Evolutionary conservation across 2,888 invertebrate genomes (phyloP).

Genomic region (Meiosimyza platycephala): DNA sequence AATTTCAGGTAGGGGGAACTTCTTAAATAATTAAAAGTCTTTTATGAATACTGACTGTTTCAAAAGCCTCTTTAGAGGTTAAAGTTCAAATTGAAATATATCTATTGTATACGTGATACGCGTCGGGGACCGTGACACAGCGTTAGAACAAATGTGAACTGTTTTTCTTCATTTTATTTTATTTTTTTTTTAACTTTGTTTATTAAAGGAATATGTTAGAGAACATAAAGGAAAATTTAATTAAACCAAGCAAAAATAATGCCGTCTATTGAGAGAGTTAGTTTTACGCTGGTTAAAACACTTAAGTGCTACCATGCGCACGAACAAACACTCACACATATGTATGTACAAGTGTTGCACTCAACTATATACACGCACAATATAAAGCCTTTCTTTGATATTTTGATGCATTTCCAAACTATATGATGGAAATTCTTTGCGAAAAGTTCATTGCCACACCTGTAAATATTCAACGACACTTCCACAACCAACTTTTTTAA

Average conservation of each 20-base stretch:
- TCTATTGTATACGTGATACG: no score
- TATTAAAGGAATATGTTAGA: no score
- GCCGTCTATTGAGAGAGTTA: slow-evolving; percentile 26
- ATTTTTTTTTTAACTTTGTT: no score
- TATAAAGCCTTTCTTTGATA: slow-evolving; percentile 20
- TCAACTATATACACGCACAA: neutral
- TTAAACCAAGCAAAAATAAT: slow-evolving; percentile 27
- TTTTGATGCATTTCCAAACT: slow-evolving; percentile 21
- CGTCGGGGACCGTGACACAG: no score
- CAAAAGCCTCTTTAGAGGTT: slow-evolving; percentile 2
- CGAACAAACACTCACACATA: slow-evolving; percentile 14
- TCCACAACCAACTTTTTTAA: neutral
- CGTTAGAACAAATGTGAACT: no score
- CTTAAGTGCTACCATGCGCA: slow-evolving; percentile 11
- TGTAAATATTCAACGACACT: neutral
- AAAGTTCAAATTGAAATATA: neutral
- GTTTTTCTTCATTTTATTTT: no score
- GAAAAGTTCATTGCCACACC: slow-evolving; percentile 25
- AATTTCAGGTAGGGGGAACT: no score
- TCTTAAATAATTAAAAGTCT: no score
- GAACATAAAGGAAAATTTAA: slow-evolving; percentile 29
- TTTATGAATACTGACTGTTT: no score
- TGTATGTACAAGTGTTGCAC: slow-evolving; percentile 12
- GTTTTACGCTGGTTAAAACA: slow-evolving; percentile 29
- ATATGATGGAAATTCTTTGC: slow-evolving; percentile 10